Evolutionary conservation across 2,797 vertebrate genomes (phyloP).

Genomic region (Myotis daubentonii): DNA sequence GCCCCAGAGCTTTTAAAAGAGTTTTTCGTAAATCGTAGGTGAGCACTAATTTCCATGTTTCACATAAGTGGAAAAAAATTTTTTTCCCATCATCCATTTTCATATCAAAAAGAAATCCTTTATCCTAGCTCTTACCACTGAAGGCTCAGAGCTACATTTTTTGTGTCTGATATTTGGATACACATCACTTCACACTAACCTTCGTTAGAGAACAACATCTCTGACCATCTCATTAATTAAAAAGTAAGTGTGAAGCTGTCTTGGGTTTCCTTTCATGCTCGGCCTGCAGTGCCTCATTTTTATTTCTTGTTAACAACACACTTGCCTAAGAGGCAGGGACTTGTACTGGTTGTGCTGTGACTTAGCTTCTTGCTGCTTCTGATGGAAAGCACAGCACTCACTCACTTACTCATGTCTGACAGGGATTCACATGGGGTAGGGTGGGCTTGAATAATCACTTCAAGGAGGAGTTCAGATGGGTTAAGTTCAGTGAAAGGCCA

Average conservation of each 20-base stretch:
- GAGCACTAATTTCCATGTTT: constrained; percentile 55
- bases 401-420: not conserved
- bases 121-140: not conserved
- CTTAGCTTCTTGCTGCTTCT: not conserved
- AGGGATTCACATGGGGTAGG: not conserved
- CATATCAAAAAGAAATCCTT: constrained; percentile 1
- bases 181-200: not conserved
- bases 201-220: not conserved
- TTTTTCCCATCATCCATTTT: constrained; percentile 40
- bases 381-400: not conserved
- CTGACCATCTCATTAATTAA: constrained; percentile 54
- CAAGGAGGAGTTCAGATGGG: not conserved
- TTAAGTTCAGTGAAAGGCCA: constrained; percentile 34
- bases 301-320: not conserved
- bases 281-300: not conserved
- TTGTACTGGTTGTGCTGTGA: not conserved
- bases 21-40: constrained; percentile 53
- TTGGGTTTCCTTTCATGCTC: constrained; percentile 9
- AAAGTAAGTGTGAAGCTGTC: constrained; percentile 15
- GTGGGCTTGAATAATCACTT: not conserved
- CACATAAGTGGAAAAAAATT: not conserved
- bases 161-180: constrained; percentile 48
- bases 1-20: constrained; percentile 65
- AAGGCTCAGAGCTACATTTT: constrained; percentile 37
- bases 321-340: not conserved